These are phyloP conservation scores for Lagopus muta DNA, from an alignment of 2,113 vertebrate species.

Conservation along the genomic window DNA sequence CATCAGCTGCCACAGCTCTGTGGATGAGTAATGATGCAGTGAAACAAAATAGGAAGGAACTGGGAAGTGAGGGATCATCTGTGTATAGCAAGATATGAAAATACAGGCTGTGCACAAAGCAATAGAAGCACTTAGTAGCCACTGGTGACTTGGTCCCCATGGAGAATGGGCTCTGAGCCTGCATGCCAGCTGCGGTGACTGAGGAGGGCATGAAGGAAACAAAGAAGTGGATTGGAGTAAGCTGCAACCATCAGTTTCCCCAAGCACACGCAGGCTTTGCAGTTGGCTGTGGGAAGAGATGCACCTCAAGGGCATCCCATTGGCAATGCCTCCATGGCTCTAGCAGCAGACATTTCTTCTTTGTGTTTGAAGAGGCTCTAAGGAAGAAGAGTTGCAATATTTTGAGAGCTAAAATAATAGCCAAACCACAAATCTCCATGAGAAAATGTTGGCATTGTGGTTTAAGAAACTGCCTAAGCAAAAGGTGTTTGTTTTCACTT, in stretches of 20 bases:
- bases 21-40: not conserved
- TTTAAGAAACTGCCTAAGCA: too few species aligned
- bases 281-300: not conserved
- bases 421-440: not conserved
- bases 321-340: not conserved
- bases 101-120: not conserved
- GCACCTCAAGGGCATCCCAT: not conserved
- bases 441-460: not conserved
- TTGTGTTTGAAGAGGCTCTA: too few species aligned
- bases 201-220: not conserved
- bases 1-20: fast-evolving
- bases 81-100: not conserved
- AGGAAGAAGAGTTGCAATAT: not conserved
- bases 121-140: not conserved
- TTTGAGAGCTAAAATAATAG: not conserved
- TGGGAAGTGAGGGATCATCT: not conserved
- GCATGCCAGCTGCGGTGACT: not conserved
- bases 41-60: not conserved
- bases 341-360: not conserved
- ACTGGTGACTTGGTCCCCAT: not conserved
- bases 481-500: not conserved
- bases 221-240: not conserved
- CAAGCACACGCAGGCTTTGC: not conserved
- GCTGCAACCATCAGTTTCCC: not conserved
- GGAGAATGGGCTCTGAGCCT: not conserved